Evolutionary conservation across 1,140 invertebrate species (phyloP).

Genomic region (Elymnias hypermnestra): DNA sequence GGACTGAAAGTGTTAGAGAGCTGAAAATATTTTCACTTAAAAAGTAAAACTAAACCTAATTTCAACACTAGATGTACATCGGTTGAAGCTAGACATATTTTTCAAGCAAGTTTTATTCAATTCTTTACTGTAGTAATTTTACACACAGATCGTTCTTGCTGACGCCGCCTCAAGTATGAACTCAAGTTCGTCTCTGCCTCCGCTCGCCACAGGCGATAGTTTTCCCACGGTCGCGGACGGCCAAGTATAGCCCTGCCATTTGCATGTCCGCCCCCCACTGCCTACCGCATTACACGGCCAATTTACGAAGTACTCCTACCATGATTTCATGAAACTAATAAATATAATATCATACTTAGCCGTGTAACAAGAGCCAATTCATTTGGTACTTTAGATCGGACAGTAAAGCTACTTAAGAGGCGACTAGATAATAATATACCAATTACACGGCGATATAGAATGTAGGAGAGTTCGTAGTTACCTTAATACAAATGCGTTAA

Average conservation of each 20-base stretch:
- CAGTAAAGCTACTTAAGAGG: constrained; percentile 18
- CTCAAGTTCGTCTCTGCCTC: constrained; percentile 39
- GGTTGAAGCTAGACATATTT: too few relatives aligned
- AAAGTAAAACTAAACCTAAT: too few relatives aligned
- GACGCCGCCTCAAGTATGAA: constrained; percentile 10
- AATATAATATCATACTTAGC: constrained; percentile 10
- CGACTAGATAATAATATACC: constrained; percentile 16
- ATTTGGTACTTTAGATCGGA: constrained; percentile 25
- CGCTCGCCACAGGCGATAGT: constrained; percentile 71
- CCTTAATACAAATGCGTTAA: neutral
- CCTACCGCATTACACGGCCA: constrained; percentile 59
- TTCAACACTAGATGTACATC: too few relatives aligned
- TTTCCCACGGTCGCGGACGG: constrained; percentile 68
- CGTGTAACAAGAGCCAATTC: constrained; percentile 22
- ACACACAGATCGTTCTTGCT: too few relatives aligned
- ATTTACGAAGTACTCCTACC: constrained; percentile 26
- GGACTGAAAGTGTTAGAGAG: too few relatives aligned
- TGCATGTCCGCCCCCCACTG: constrained; percentile 62
- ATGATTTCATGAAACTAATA: neutral
- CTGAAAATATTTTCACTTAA: too few relatives aligned
- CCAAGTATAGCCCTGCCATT: constrained; percentile 67
- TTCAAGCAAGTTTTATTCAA: too few relatives aligned
- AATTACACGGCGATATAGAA: constrained; percentile 13
- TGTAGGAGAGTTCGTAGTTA: neutral
- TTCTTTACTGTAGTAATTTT: too few relatives aligned